Conservation (phyloP, 30 jellyfish, hydroid and myxozoan species). For the Catostylus mosaicus region DNA sequence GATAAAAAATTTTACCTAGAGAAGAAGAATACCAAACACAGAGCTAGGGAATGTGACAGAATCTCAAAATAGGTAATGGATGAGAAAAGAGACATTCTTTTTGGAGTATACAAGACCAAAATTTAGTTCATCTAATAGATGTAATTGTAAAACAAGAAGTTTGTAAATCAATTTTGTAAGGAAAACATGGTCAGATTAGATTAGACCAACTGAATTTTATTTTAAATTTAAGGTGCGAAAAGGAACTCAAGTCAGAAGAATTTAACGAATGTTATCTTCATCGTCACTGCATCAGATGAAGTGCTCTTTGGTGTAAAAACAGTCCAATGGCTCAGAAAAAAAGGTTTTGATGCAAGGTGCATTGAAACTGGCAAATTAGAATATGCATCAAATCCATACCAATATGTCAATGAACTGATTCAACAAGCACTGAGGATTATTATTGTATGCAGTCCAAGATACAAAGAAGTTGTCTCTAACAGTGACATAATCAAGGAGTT, state of each 20-base stretch:
- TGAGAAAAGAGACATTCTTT: no score
- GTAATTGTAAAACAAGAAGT: no score
- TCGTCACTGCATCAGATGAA: conserved; percentile 13
- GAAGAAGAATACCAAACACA: no score
- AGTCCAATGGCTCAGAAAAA: conserved; percentile 15
- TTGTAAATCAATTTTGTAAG: no score
- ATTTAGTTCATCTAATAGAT: no score
- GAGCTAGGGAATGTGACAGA: no score
- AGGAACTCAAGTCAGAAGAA: neutral
- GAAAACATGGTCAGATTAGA: no score
- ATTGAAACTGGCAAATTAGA: conserved; percentile 3
- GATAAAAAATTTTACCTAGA: no score
- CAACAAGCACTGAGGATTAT: neutral
- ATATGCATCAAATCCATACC: neutral
- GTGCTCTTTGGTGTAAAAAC: neutral
- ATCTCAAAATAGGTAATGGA: no score
- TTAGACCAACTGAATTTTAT: no score
- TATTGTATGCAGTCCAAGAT: conserved; percentile 9
- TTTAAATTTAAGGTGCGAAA: no score
- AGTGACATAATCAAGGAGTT: neutral
- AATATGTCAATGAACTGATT: neutral
- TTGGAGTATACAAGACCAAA: no score
- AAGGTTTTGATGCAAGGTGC: conserved; percentile 20
- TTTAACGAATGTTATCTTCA: neutral
- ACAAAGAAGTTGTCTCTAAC: neutral